Conservation (phyloP, 2,113 vertebrate species). For the Atlantisia rogersi region DNA sequence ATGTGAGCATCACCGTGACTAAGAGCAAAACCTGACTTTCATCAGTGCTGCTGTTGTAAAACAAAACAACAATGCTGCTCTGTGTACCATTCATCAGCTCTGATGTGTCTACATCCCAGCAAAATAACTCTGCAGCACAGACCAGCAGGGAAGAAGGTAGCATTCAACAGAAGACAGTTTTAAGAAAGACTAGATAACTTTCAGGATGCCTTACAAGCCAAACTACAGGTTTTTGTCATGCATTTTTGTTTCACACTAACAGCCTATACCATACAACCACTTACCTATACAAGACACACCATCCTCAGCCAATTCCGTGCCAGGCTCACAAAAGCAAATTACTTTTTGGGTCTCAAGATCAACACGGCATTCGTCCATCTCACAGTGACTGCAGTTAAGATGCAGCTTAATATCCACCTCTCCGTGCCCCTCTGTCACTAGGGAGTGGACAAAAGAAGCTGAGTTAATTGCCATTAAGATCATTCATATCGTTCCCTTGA, state of each 20-base stretch:
- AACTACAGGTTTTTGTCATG: background rate
- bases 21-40: background rate
- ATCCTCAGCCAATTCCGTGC: conserved; percentile 84
- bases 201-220: background rate
- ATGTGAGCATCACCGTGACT: background rate
- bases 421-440: conserved; percentile 92
- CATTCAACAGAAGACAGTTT: background rate
- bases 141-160: background rate
- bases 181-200: background rate
- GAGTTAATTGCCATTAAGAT: conserved; percentile 8
- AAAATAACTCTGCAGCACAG: background rate
- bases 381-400: conserved; percentile 96
- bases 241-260: background rate
- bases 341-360: conserved; percentile 78
- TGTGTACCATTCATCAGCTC: background rate
- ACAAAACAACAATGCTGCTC: background rate
- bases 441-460: conserved; percentile 32
- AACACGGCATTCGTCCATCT: conserved; percentile 88
- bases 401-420: conserved; percentile 93
- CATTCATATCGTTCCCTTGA: background rate
- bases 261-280: background rate
- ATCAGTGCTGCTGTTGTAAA: background rate
- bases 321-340: conserved; percentile 90
- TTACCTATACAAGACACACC: conserved; percentile 87
- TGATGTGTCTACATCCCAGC: background rate